These are phyloP conservation scores for Amiota mariae DNA, from an alignment of 2,888 invertebrate species.

Conservation along the genomic window DNA sequence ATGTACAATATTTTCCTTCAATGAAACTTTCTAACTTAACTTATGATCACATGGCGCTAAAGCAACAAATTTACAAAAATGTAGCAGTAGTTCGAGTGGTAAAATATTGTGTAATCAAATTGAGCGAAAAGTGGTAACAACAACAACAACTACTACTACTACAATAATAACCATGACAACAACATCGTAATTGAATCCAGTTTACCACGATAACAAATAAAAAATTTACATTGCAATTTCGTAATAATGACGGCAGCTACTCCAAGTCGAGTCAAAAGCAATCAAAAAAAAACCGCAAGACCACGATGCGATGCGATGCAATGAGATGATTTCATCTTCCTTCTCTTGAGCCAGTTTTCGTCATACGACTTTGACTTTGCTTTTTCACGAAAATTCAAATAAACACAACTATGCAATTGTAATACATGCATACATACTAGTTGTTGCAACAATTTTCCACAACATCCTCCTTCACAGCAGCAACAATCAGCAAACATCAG, in stretches of 20 bases:
- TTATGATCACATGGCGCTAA: background rate
- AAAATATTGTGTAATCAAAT: slow-evolving; percentile 26
- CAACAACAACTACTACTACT: no score
- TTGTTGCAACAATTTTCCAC: slow-evolving; percentile 21
- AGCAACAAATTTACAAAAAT: background rate
- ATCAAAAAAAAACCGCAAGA: no score
- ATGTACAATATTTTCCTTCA: no score
- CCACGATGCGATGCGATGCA: no score
- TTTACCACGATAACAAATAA: slow-evolving; percentile 17
- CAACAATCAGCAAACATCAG: no score
- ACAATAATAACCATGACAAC: background rate
- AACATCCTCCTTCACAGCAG: slow-evolving; percentile 28
- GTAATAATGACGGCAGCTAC: slow-evolving; percentile 22
- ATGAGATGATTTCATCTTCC: background rate
- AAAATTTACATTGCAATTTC: slow-evolving; percentile 25
- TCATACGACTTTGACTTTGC: slow-evolving; percentile 61
- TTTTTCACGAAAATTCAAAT: slow-evolving; percentile 4
- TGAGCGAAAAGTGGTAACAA: background rate
- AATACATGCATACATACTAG: background rate
- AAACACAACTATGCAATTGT: background rate
- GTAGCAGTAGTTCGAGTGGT: background rate
- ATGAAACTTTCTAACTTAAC: no score
- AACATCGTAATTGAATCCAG: slow-evolving; percentile 24
- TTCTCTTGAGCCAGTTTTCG: slow-evolving; percentile 13
- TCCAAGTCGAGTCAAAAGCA: background rate